These are phyloP conservation scores for Stictocephala bisonia DNA, from an alignment of 2,888 invertebrate species.

Conservation along the genomic window DNA sequence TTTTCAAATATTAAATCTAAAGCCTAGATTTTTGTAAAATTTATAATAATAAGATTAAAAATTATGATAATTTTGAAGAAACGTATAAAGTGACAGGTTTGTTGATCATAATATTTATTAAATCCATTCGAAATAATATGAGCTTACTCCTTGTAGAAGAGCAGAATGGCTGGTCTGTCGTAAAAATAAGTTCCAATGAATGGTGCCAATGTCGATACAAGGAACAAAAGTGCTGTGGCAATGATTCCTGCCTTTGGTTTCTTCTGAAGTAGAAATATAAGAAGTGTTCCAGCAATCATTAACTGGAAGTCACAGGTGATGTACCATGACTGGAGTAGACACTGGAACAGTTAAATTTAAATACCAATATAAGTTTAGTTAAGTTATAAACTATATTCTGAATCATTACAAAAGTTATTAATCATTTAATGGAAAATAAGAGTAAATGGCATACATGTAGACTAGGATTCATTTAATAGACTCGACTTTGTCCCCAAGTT, in stretches of 20 bases:
- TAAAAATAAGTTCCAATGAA: slow-evolving; percentile 66
- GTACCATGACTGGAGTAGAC: slow-evolving; percentile 76
- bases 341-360: no score
- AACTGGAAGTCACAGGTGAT: slow-evolving; percentile 78
- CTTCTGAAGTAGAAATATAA: slow-evolving; percentile 58
- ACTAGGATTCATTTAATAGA: no score
- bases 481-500: no score
- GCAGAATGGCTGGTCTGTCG: slow-evolving; percentile 67
- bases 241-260: slow-evolving; percentile 62
- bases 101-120: slow-evolving; percentile 1
- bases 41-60: not conserved
- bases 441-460: no score
- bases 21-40: not conserved
- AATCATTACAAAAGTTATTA: no score
- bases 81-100: not conserved
- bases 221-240: slow-evolving; percentile 65
- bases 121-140: not conserved
- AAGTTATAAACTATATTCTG: no score
- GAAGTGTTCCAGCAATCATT: slow-evolving; percentile 69
- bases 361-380: no score
- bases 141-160: slow-evolving; percentile 71
- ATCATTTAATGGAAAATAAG: no score
- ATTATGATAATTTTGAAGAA: no score
- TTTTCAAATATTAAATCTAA: no score
- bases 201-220: slow-evolving; percentile 62